Conservation (phyloP, 2,797 vertebrate genomes). For the Staurois parvus region DNA sequence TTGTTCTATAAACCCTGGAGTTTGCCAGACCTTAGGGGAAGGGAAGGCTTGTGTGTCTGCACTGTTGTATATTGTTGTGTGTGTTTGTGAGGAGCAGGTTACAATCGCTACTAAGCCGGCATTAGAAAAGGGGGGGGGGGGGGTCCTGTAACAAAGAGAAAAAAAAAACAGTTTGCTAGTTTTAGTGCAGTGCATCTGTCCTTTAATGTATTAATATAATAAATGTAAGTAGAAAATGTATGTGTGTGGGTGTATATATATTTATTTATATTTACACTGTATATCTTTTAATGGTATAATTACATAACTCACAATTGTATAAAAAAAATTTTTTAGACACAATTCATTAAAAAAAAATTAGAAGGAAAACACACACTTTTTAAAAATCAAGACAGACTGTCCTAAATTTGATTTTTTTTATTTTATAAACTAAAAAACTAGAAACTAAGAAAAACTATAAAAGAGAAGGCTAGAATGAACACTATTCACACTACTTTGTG, state of each 20-base stretch:
- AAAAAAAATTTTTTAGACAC: too few species aligned
- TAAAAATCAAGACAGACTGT: too few species aligned
- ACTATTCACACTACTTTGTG: too few species aligned
- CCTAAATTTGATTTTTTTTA: too few species aligned
- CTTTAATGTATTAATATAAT: not conserved
- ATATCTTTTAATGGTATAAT: too few species aligned
- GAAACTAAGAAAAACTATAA: too few species aligned
- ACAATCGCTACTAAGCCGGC: not conserved
- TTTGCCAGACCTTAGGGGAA: constrained; percentile 44
- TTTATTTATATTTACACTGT: too few species aligned
- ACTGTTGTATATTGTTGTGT: constrained; percentile 7
- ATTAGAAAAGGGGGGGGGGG: not conserved
- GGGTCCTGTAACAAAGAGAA: not conserved
- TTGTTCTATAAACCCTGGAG: constrained; percentile 58
- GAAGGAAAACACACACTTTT: too few species aligned
- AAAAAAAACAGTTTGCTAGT: constrained; percentile 6
- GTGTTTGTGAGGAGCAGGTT: constrained; percentile 9
- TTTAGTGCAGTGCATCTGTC: not conserved
- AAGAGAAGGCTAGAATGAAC: too few species aligned
- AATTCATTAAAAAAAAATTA: too few species aligned
- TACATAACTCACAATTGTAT: too few species aligned
- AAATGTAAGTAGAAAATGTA: not conserved
- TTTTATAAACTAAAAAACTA: too few species aligned
- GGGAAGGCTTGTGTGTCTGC: constrained; percentile 2
- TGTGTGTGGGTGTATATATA: not conserved